Evolutionary conservation across 2,888 invertebrate species (phyloP).

Genomic region (Corythucha ciliata): DNA sequence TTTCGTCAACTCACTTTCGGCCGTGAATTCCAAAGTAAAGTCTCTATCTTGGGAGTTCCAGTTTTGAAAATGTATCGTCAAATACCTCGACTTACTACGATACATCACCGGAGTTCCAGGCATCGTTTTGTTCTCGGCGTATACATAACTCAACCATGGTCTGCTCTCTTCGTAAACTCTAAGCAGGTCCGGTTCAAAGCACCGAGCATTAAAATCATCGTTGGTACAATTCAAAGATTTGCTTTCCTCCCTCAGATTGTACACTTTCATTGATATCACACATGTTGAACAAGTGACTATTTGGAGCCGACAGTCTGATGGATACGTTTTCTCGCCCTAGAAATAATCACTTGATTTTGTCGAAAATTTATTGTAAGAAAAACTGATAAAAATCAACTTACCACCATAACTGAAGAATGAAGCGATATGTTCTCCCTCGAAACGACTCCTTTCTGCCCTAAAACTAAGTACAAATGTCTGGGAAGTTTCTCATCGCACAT

Average conservation of each 20-base stretch:
- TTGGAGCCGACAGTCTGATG: slow-evolving; percentile 50
- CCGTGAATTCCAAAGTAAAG: slow-evolving; percentile 54
- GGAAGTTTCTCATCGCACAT: too few species aligned
- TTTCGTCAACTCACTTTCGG: slow-evolving; percentile 49
- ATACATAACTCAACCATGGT: too few species aligned
- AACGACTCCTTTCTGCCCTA: background rate
- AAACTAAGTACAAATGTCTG: background rate
- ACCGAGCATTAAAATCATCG: too few species aligned
- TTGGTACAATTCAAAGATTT: too few species aligned
- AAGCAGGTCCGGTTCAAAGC: too few species aligned
- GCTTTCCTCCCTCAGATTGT: too few species aligned
- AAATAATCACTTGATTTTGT: too few species aligned
- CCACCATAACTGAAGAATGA: background rate
- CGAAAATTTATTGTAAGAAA: background rate
- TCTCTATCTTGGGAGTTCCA: slow-evolving; percentile 52
- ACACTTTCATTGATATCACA: slow-evolving; percentile 49
- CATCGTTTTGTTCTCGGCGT: background rate
- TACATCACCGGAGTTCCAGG: slow-evolving; percentile 42
- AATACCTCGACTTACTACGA: slow-evolving; percentile 49
- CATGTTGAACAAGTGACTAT: slow-evolving; percentile 62
- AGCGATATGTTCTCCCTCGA: background rate
- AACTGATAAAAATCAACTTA: background rate
- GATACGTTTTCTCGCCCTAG: background rate
- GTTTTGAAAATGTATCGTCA: slow-evolving; percentile 49
- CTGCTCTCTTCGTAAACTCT: too few species aligned